Base-by-base conservation (phyloP, 53 echinoderm and acorn worm species). In the Patiria pectinifera region DNA sequence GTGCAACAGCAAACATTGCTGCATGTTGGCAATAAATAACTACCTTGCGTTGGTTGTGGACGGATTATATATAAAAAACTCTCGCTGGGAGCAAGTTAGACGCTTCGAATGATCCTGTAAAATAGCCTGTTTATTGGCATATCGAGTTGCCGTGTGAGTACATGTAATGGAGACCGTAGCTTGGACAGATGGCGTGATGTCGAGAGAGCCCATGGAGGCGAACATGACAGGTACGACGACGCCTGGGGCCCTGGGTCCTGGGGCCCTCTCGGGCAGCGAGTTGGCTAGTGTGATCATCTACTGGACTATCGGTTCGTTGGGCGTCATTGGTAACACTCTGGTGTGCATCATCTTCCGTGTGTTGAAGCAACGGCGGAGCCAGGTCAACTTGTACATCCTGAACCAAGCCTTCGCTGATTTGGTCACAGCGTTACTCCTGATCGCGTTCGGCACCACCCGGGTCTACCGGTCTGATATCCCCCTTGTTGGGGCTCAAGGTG, bases 341-440 rank as follows among this genome's bases (percentile, higher is more conserved):
- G 97, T 97, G 6, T 94, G 96, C 75, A 58, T 95, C 25, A 94
- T 97, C 44, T 97, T 97, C 83, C 78, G 92, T 13, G 62, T 93
- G 14, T 77, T 97, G 23, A 91, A 91, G 53, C 72, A 87, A 7
- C 72, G 91, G 14, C 94, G 95, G 13, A 96, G 95, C 22, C 96
- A 95, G 59, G 95, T 95, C 0, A 97, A 97, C 77, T 75, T 96
- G 62, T 96, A 95, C 53, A 97, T 97, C 48, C 83, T 97, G 35
- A 96, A 95, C 76, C 97, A 97, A 44, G 97, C 97, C 4, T 91
- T 93, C 15, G 92, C 95, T 14, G 97, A 97, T 87, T 85, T 95
- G n/a, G 79, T 89, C 11, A 97, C 96, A 11, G 95, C 95, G 4
- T 24, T 97, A 18, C 86, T 96, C 22, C 91, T 97, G 1, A 93